Evolutionary conservation across 2,797 vertebrate genomes (phyloP), one percentile per base, ranked within the genome.

Genomic region (Myotis vivesi): DNA sequence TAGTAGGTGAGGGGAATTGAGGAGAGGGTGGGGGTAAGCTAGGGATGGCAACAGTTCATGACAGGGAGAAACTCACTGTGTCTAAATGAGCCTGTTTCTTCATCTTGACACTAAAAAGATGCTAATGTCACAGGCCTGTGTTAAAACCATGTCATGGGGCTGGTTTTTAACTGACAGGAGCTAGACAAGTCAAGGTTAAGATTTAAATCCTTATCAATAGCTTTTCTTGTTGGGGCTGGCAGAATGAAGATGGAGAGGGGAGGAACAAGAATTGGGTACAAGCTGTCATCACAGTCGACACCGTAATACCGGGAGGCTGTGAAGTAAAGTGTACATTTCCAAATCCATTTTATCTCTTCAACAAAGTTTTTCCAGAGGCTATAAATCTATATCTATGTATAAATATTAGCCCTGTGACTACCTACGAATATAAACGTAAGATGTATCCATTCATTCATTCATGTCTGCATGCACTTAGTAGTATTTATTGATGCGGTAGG

Each of bases 91-190:
- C 49, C 75, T 10, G 6, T 96, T 95, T 95, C 96, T 95, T 94
- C 75, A 71, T 82, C 96, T 95, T 96, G 94, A 95, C 92, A 94
- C 90, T 96, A 89, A 96, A 96, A 96, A 95, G 93, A 95, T 91
- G 89, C 92, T 96, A 86, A 97, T 96, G 92, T 94, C 95, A 73
- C 87, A 95, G 66, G 25, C 94, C 86, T 90, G 64, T 53, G 49
- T 95, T 95, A 85, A 86, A 87, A 46, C 84, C 76, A 79, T 92
- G 80, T 89, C 95, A 83, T 41, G 51, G 44, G 87, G 90, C 94
- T 97, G 44, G 36, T 93, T 97, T 96, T 93, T 97, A 97, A 96
- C 25, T 13, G 95, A 83, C 75, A 75, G 94, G 19, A 93, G 46
- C 83, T 91, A 97, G 94, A 19, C 73, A 93, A 93, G 94, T 97